Conservation (phyloP, 92 coral and sea anemone species). For the Desmophyllum pertusum region DNA sequence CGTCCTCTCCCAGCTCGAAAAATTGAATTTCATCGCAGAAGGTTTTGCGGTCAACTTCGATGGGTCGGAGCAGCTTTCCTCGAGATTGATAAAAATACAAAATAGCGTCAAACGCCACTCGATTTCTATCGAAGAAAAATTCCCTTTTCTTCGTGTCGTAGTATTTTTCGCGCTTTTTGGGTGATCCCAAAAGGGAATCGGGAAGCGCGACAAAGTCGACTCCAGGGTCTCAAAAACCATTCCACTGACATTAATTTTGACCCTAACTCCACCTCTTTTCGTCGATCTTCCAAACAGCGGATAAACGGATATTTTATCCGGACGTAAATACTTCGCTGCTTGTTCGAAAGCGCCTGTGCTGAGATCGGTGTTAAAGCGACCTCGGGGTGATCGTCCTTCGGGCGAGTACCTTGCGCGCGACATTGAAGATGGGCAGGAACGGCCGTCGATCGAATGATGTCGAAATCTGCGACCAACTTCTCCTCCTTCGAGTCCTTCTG, state of each 20-base stretch:
- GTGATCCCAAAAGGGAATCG: conserved; percentile 82
- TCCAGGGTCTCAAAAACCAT: conserved; percentile 95
- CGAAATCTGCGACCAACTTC: conserved; percentile 66
- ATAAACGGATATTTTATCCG: conserved; percentile 51
- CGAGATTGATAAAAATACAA: conserved; percentile 93
- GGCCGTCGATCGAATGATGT: conserved; percentile 64
- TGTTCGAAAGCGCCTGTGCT: conserved; percentile 71
- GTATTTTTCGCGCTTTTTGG: conserved; percentile 82
- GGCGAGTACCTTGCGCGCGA: conserved; percentile 47
- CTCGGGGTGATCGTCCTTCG: conserved; percentile 56
- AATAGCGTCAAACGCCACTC: conserved; percentile 91
- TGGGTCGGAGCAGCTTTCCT: conserved; percentile 90
- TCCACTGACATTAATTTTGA: conserved; percentile 90
- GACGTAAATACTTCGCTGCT: conserved; percentile 56
- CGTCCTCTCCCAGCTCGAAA: conserved; percentile 81
- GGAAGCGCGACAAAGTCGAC: conserved; percentile 86
- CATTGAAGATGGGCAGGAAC: conserved; percentile 54
- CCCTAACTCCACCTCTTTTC: conserved; percentile 72
- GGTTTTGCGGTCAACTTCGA: conserved; percentile 78
- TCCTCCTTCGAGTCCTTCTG: conserved; percentile 63
- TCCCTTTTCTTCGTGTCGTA: conserved; percentile 81
- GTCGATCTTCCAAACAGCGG: conserved; percentile 58
- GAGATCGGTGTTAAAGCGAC: conserved; percentile 58
- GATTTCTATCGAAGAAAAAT: conserved; percentile 92
- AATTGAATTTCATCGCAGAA: conserved; percentile 88